A percentile compares a stretch with the other conserved stretches of the same genome.
Conservation (phyloP, 2,113 vertebrate genomes). For the Lasiurus cinereus region DNA sequence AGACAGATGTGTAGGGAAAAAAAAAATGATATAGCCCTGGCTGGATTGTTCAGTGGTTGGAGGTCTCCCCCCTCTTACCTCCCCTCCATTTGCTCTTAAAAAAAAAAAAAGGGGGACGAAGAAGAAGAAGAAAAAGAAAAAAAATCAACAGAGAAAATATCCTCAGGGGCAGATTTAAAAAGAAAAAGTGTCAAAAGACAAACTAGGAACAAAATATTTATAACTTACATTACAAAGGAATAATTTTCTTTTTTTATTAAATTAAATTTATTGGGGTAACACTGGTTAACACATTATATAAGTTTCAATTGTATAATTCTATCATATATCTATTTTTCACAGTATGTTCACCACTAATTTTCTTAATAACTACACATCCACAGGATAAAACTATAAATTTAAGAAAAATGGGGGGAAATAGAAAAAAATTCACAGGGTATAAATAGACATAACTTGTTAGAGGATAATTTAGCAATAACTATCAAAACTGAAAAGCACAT, state of each 20-base stretch:
- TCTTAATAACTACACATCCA: conserved; percentile 13
- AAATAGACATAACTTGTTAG: not conserved
- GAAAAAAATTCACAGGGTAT: not conserved
- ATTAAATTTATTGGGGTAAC: not conserved
- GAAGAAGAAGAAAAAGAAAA: too few species aligned
- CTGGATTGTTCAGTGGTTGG: too few species aligned
- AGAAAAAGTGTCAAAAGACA: not conserved
- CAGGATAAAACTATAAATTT: not conserved
- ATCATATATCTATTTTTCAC: not conserved
- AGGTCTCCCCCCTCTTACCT: too few species aligned
- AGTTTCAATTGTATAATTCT: not conserved
- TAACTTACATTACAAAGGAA: conserved; percentile 28
- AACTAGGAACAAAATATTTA: conserved; percentile 29
- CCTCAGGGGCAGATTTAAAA: not conserved
- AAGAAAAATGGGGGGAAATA: not conserved
- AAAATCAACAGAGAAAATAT: not conserved
- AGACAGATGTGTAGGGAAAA: too few species aligned
- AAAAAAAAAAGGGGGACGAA: too few species aligned
- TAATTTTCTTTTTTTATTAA: not conserved
- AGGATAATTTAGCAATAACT: not conserved
- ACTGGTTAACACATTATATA: not conserved
- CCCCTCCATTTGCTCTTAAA: too few species aligned
- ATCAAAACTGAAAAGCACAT: not conserved
- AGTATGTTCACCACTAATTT: not conserved
- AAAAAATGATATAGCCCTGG: too few species aligned